Base-by-base conservation (phyloP, 2,888 invertebrate genomes). In the Tipula helvola region DNA sequence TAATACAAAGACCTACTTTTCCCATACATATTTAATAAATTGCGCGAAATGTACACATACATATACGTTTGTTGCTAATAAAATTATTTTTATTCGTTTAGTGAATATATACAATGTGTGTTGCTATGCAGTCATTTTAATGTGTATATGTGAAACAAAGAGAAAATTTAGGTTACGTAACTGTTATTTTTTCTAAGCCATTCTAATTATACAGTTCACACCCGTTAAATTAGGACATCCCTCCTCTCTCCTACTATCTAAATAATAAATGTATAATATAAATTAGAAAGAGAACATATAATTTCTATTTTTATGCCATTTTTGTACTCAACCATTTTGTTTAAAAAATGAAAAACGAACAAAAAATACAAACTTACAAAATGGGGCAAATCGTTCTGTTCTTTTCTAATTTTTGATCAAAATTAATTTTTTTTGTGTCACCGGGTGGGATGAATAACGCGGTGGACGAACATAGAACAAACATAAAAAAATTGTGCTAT, bases 131-230 rank as follows among this genome's bases (percentile, higher is more conserved):
- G 71, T 71, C 28, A 28, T 71, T 71, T 71, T 71, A 28, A 28
- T 71, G 28, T 71, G 16, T 52, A 12, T 71, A 71, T 71, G 71
- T 71, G 71, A 71, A 71, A 71, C 71, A 71, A 71, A 71, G 71
- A 16, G 52, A 71, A 71, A 71, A 71, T 71, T 71, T 71, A 71
- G 71, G 71, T 71, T 71, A 71, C 71, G 28, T 71, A 71, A 71
- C 71, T 71, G 71, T 71, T 71, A 28, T 71, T n/a, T 39, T 39
- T 71, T 71, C 71, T 71, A 71, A 71, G 28, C 71, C 71, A 71
- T 71, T 71, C 71, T 71, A 71, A 71, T 71, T 71, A 71, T 71
- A 71, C 71, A 71, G 71, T 71, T 71, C 71, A 71, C 71, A 71
- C 71, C 71, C 71, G 71, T 71, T 71, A 71, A 71, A 71, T 71